These are phyloP conservation scores for Latrodectus geometricus DNA, from an alignment of 1,140 invertebrate genomes.

Conservation along the genomic window DNA sequence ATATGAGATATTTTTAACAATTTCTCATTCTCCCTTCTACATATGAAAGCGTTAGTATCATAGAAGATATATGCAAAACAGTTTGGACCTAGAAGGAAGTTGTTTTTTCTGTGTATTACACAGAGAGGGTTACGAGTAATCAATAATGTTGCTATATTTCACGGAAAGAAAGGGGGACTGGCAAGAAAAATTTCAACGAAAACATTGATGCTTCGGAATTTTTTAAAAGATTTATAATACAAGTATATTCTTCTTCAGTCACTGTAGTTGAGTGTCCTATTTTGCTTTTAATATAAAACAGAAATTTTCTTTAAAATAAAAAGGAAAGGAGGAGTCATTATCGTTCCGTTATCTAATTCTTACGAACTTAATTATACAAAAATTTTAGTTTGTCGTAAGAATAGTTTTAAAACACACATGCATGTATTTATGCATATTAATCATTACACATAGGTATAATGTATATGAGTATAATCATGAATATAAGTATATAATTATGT, in stretches of 20 bases:
- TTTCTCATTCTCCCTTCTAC: neutral
- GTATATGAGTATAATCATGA: too few species aligned
- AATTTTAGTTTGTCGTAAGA: too few species aligned
- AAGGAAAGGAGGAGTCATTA: neutral
- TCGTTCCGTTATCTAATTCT: too few species aligned
- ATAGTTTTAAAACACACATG: too few species aligned
- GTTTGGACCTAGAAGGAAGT: slow-evolving; percentile 24
- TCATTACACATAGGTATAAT: too few species aligned
- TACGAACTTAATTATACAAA: too few species aligned
- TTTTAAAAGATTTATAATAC: neutral
- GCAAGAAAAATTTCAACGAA: neutral
- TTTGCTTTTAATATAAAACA: neutral
- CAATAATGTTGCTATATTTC: slow-evolving; percentile 35
- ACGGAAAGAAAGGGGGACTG: neutral
- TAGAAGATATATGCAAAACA: slow-evolving; percentile 48
- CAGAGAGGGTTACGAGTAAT: slow-evolving; percentile 27
- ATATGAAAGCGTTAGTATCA: neutral
- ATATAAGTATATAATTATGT: too few species aligned
- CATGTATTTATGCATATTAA: too few species aligned
- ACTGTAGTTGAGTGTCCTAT: neutral
- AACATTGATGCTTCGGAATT: neutral
- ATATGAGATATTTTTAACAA: slow-evolving; percentile 26
- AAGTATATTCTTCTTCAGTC: neutral
- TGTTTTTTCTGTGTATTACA: neutral
- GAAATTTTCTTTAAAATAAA: neutral